These are phyloP conservation scores for Pegoplata infirma DNA, from an alignment of 2,888 invertebrate species.

Conservation along the genomic window DNA sequence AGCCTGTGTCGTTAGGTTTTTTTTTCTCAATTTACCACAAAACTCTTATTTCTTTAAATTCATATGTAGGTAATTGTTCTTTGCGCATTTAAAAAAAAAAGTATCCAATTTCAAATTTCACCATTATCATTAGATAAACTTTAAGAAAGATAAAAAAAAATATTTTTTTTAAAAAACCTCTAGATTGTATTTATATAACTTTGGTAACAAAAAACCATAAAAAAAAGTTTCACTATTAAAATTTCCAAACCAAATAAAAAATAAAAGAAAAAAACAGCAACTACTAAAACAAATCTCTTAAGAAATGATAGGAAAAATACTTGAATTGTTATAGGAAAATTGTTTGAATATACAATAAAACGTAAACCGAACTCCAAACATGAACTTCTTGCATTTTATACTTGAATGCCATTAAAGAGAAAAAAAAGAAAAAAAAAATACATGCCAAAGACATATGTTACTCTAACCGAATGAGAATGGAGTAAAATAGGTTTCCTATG, in stretches of 20 bases:
- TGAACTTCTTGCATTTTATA: neutral
- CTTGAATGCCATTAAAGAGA: neutral
- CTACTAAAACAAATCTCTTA: neutral
- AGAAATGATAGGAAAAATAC: neutral
- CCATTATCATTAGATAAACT: neutral
- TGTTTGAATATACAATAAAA: neutral
- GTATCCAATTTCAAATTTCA: neutral
- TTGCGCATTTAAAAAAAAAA: no score
- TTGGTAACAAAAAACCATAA: neutral
- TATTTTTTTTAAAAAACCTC: neutral
- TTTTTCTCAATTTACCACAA: no score
- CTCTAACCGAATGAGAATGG: neutral
- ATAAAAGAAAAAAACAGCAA: neutral
- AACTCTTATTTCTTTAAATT: no score
- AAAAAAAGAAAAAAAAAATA: neutral
- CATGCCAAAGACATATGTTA: neutral
- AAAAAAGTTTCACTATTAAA: slow-evolving; percentile 25
- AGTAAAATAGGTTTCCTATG: neutral
- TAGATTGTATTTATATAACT: neutral
- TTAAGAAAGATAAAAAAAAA: no score
- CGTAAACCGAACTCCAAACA: neutral
- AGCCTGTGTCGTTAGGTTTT: no score
- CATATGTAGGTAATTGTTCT: no score
- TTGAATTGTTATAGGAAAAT: neutral
- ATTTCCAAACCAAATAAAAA: neutral